Evolutionary conservation across 1,140 invertebrate genomes (phyloP).

Genomic region (Polypedilum vanderplanki): DNA sequence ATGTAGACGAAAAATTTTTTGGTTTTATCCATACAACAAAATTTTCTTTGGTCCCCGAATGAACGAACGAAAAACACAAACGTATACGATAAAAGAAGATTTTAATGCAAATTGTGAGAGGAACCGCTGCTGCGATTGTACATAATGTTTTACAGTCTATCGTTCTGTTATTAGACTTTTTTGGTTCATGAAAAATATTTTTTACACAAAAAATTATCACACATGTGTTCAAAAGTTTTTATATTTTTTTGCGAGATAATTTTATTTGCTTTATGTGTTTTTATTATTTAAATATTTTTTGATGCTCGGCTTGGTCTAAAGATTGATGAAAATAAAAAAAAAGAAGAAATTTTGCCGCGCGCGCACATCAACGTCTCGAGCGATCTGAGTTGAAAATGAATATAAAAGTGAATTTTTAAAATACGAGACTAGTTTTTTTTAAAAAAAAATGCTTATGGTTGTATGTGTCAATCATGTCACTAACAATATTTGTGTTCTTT

Average conservation of each 20-base stretch:
- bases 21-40: no score
- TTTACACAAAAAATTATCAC: not conserved
- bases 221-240: not conserved
- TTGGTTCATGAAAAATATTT: not conserved
- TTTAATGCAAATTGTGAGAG: constrained; percentile 18
- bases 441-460: not conserved
- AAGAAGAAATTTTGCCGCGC: not conserved
- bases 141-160: not conserved
- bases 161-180: not conserved
- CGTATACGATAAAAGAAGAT: not conserved
- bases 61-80: no score
- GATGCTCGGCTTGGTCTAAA: not conserved
- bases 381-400: not conserved
- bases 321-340: not conserved
- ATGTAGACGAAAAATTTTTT: not conserved
- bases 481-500: not conserved
- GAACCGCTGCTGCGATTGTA: not conserved
- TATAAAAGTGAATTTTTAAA: not conserved
- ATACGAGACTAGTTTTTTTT: constrained; percentile 19
- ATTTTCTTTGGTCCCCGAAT: no score
- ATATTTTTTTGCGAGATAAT: not conserved
- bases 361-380: not conserved
- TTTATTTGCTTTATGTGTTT: not conserved
- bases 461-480: not conserved
- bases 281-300: not conserved